Evolutionary conservation across 2,797 vertebrate genomes (phyloP).

Genomic region (Aratinga solstitialis): DNA sequence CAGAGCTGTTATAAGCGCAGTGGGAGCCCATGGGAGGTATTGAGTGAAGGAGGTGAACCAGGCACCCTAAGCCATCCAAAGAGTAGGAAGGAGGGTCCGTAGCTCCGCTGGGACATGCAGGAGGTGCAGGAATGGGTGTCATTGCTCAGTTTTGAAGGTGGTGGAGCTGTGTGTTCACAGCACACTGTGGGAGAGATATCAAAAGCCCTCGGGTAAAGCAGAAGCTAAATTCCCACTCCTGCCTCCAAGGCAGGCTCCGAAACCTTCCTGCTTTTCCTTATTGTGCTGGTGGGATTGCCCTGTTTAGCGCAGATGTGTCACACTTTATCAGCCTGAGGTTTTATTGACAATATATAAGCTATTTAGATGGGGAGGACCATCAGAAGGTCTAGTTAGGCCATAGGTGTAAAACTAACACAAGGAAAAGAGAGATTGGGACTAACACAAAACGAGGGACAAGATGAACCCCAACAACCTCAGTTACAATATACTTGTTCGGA

Average conservation of each 20-base stretch:
- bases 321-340: not conserved
- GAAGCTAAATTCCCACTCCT: not conserved
- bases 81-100: not conserved
- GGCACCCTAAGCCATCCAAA: not conserved
- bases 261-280: not conserved
- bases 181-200: not conserved
- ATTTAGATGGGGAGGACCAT: not conserved
- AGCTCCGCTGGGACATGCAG: not conserved
- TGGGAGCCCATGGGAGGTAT: not conserved
- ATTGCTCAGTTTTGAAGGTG: accelerated
- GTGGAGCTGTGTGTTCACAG: not conserved
- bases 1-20: not conserved
- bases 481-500: not conserved
- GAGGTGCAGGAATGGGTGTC: not conserved
- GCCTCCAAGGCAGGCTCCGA: not conserved
- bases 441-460: not conserved
- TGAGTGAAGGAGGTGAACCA: not conserved
- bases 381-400: not conserved
- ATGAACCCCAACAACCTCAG: not conserved
- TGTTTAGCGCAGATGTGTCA: not conserved
- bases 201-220: accelerated
- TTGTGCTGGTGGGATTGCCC: not conserved
- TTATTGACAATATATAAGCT: not conserved
- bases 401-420: not conserved
- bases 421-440: not conserved